Conservation (phyloP, 2,113 vertebrate genomes). For the Triplophysa dalaica region DNA sequence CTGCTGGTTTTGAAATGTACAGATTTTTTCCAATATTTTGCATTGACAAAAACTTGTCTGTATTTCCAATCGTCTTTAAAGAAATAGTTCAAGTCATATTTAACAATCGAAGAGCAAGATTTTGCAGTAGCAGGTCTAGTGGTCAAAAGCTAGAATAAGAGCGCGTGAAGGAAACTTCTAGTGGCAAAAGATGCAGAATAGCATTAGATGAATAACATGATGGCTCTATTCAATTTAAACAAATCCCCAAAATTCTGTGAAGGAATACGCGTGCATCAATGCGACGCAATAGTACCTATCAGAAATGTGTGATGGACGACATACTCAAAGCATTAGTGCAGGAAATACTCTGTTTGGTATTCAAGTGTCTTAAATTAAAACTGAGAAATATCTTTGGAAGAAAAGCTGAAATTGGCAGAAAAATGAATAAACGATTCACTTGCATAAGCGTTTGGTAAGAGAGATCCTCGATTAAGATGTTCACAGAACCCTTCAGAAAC, state of each 20-base stretch:
- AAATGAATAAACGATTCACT: neutral
- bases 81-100: constrained; percentile 82
- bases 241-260: neutral
- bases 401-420: neutral
- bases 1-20: constrained; percentile 72
- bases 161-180: constrained; percentile 71
- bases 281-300: neutral
- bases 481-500: constrained; percentile 15
- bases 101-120: constrained; percentile 65
- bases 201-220: constrained; percentile 31
- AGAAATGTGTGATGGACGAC: constrained; percentile 1
- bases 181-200: constrained; percentile 58
- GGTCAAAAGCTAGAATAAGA: constrained; percentile 78
- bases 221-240: constrained; percentile 12
- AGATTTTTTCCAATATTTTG: constrained; percentile 52
- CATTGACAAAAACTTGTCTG: constrained; percentile 57
- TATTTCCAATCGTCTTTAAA: constrained; percentile 71
- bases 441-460: constrained; percentile 10
- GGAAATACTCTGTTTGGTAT: constrained; percentile 34
- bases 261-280: neutral
- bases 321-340: constrained; percentile 6
- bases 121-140: constrained; percentile 83
- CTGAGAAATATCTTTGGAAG: constrained; percentile 15
- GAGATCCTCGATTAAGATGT: neutral
- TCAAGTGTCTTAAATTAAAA: constrained; percentile 41